Conservation (phyloP, 2,113 vertebrate species). For the Ursus arctos region DNA sequence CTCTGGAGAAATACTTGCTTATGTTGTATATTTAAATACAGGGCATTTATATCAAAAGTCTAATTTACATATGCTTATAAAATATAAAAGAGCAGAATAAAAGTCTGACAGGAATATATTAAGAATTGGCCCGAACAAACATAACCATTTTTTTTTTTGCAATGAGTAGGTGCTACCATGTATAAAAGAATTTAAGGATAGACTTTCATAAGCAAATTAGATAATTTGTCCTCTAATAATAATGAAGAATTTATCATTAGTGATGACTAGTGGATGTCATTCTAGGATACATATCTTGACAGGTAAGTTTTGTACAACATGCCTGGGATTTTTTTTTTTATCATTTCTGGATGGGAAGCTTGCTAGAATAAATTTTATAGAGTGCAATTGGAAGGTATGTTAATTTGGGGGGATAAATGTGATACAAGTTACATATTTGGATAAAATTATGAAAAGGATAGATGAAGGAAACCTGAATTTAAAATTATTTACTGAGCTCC, state of each 20-base stretch:
- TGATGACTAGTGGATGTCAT: neutral
- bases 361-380: neutral
- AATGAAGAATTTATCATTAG: conserved; percentile 8
- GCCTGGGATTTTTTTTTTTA: neutral
- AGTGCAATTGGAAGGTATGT: neutral
- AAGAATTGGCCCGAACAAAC: neutral
- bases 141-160: neutral
- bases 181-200: neutral
- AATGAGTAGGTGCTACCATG: neutral
- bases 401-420: neutral
- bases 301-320: conserved; percentile 34
- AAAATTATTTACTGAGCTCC: neutral
- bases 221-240: neutral
- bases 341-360: neutral
- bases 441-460: neutral
- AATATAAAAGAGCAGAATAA: conserved; percentile 30
- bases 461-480: neutral
- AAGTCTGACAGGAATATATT: conserved; percentile 6
- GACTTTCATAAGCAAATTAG: neutral
- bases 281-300: neutral
- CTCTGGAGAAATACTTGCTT: conserved; percentile 68
- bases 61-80: conserved; percentile 66
- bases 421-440: neutral
- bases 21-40: conserved; percentile 61
- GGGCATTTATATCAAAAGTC: conserved; percentile 55